These are phyloP conservation scores for Conomelus anceps DNA, from an alignment of 2,888 invertebrate genomes.

Conservation along the genomic window DNA sequence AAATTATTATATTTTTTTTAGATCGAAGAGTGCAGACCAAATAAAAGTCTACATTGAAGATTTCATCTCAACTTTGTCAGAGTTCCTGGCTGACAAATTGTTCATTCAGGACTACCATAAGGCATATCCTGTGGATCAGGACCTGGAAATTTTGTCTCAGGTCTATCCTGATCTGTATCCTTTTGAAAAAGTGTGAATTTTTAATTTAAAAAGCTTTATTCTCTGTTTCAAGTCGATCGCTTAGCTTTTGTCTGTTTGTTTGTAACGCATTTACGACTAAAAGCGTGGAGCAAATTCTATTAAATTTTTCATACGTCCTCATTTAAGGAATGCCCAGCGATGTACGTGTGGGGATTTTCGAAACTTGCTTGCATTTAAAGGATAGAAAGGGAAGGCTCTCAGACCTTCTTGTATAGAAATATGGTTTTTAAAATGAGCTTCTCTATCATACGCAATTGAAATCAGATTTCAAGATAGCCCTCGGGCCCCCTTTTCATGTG, in stretches of 20 bases:
- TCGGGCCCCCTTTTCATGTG: no score
- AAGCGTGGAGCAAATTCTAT: no score
- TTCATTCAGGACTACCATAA: slow-evolving; percentile 65
- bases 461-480: no score
- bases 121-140: slow-evolving; percentile 58
- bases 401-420: no score
- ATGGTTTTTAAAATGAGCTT: no score
- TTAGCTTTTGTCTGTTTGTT: slow-evolving; percentile 31
- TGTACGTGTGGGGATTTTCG: no score
- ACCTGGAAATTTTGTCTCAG: slow-evolving; percentile 55
- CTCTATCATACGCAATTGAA: no score
- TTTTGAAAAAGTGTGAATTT: slow-evolving; percentile 38
- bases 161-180: slow-evolving; percentile 64
- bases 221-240: not conserved
- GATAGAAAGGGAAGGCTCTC: no score
- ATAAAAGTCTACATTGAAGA: slow-evolving; percentile 40
- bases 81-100: slow-evolving; percentile 47
- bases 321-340: no score
- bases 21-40: slow-evolving; percentile 36
- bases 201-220: not conserved
- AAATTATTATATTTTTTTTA: slow-evolving; percentile 21
- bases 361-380: no score
- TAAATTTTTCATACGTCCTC: no score
- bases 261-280: no score
- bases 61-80: slow-evolving; percentile 45